Evolutionary conservation across 2,113 vertebrate species (phyloP).

Genomic region (Aix galericulata): DNA sequence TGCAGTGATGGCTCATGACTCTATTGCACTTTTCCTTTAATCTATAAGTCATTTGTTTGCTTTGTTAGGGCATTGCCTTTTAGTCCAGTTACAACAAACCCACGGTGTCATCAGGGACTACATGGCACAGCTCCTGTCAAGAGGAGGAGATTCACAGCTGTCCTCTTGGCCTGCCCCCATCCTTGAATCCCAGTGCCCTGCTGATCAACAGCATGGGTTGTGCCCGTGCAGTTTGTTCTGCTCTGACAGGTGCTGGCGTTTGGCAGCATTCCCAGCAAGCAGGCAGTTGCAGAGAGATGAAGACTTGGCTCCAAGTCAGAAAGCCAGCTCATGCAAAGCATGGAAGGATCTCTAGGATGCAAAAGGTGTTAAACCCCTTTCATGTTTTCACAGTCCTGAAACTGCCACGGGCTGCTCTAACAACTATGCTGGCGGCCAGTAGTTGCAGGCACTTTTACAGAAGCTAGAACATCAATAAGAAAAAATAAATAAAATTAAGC

Average conservation of each 20-base stretch:
- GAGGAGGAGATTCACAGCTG: background rate
- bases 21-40: background rate
- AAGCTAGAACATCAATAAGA: background rate
- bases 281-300: background rate
- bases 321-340: background rate
- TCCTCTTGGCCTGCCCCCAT: background rate
- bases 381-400: background rate
- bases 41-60: background rate
- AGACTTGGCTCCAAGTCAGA: constrained; percentile 21
- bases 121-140: background rate
- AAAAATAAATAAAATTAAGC: background rate
- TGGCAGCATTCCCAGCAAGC: constrained; percentile 12
- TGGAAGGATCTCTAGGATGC: background rate
- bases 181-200: background rate
- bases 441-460: background rate
- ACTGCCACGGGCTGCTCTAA: background rate
- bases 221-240: background rate
- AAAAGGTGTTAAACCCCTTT: constrained; percentile 14
- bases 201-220: background rate
- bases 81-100: background rate
- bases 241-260: background rate
- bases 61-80: background rate
- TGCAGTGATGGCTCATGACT: background rate
- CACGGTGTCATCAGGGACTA: background rate
- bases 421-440: background rate